Evolutionary conservation across 1,140 invertebrate genomes (phyloP), one percentile per base, ranked within the genome.

Genomic region (Zaprionus ornatus): DNA sequence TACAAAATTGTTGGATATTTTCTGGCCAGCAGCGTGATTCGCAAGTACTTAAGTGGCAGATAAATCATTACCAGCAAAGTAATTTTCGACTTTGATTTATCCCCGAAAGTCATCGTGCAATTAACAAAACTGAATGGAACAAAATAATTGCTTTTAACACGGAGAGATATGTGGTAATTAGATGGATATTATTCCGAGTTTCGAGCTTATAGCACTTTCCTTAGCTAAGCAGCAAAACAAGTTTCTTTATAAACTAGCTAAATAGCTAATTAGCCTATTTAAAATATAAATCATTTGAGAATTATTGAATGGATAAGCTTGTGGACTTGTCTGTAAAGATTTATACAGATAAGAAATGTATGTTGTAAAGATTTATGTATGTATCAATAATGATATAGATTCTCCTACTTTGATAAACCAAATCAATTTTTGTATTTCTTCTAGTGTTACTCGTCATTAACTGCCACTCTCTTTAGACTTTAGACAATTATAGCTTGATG

Each of bases 1-100:
- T 55, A 21, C 4, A 42, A 62, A 77, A 70, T 55, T 67, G 61
- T 45, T 60, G 42, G 54, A 56, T 35, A 55, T 56, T 48, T 37
- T 61, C 35, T 10, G n/a, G 35, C 45, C n/a, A 42, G 25, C 40
- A 61, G 52, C 42, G 10, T 57, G 52, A 56, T 61, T 4, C 1
- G 0, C 19, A 70, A 76, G 37, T 61, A 32, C 35, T 45, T 52
- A 68, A 42, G 40, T 48, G 62, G 12, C 19, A 32, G 27, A 45
- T 42, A 54, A 40, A 35, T 42, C 21, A 55, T 2, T 12, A 1
- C 0, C 6, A 17, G 40, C n/a, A 45, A 45, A 57, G 55, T 15
- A 13, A 52, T 52, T 32, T 50, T 32, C 23, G 65, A 61, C 32
- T 35, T 35, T 23, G 37, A 21, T 61, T 45, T 25, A 61, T 42